Base-by-base conservation (phyloP, 2,113 vertebrate species). In the Engraulis encrasicolus region DNA sequence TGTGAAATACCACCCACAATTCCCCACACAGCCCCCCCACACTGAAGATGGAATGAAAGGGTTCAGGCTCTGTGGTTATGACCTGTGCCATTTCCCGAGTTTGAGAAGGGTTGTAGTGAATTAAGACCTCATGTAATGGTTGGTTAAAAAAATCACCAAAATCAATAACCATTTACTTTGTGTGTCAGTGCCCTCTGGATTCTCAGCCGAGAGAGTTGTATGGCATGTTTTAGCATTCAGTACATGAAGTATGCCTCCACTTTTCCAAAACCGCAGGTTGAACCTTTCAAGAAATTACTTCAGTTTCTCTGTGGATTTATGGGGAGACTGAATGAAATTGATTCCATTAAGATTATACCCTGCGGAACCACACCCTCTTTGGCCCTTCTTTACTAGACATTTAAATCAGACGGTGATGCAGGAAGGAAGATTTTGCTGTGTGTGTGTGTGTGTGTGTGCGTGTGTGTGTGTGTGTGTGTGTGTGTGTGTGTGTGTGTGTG, bases 281-380 rank as follows among this genome's bases (percentile, higher is more conserved):
- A 66, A 61, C 38, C 71, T 78, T 45, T 83, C 49, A 83, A 86
- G 79, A 81, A 61, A 83, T 83, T 40, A 48, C 50, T 50, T n/a
- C 15, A 20, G 49, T 58, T 86, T 78, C 17, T 12, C 27, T 48
- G 18, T 48, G 71, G 71, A 82, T 66, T 84, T 81, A 86, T 84
- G 66, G 74, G 15, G 23, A 66, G 27, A 66, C 54, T 50, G 27
- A 81, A 34, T 71, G 66, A 61, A 40, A 66, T 83, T 81, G n/a
- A 86, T 84, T 86, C 50, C 71, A 50, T 84, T 49, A 86, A 84
- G 19, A 77, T 54, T 23, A 12, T 77, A 34, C 6, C 38, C 7
- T 66, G n/a, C 31, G 58, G 58, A 31, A 66, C 9, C 19, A 34
- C 52, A 19, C 54, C 81, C 36, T n/a, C 74, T 18, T 20, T 14